Evolutionary conservation across 2,888 invertebrate genomes (phyloP), one percentile per base, ranked within the genome.

Genomic region (Trachelus troglodyta): DNA sequence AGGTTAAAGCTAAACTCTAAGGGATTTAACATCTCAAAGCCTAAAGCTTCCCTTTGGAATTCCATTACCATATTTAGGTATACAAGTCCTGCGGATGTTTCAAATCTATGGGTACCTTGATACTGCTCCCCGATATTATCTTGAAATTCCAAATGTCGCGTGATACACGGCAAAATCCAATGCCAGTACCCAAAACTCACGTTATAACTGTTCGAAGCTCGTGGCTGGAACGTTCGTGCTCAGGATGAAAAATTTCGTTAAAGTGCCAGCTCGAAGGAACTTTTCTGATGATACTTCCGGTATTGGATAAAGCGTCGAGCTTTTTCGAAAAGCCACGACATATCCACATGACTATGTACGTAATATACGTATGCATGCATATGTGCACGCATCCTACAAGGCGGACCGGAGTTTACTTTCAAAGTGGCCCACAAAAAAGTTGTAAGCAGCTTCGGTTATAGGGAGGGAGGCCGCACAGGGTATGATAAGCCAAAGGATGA

Each of bases 371-470:
- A 69, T 4, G 69, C 4, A 71, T 33, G 71, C 33, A 71, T 71
- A 34, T 33, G 71, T 71, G 33, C 33, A 37, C 31, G 77, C 40
- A 75, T 34, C 68, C 33, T 34, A 30, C 23, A 34, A 74, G 76
- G 73, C 73, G 12, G 31, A 71, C 73, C 56, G 81, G 3, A 35
- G 74, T 75, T 84, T 81, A 78, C 77, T 85, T 84, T 82, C 79
- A 83, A 86, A 86, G 85, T 83, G 82, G 83, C 78, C 77, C 78
- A 79, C 74, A 78, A 81, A 83, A 83, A 86, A 86, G 86, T 87
- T 85, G 83, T 84, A 85, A 86, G 85, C 84, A 85, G 85, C 86
- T 86, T 86, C 81, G 75, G 79, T 79, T 77, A 71, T 73, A 69
- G 34, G 75, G 68, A 76, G 75, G 76, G 79, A 75, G 76, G 78